A percentile compares a stretch with the other conserved stretches of the same genome.
Conservation (phyloP, 1,140 invertebrate genomes). For the Triops cancriformis region DNA sequence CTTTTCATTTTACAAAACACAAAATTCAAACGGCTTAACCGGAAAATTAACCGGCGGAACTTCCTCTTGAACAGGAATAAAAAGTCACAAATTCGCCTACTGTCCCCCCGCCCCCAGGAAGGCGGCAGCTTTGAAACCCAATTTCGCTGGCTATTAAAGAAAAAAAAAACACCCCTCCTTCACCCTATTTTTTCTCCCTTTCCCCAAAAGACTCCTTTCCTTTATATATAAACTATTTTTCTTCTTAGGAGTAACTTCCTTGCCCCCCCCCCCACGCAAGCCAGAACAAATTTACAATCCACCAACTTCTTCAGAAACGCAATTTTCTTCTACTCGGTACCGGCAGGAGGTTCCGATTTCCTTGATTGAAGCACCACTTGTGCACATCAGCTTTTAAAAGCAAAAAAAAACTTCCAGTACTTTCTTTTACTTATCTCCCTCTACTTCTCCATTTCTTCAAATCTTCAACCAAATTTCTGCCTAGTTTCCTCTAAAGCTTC, state of each 20-base stretch:
- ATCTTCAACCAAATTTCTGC: background rate
- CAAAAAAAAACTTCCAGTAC: background rate
- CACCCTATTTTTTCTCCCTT: background rate
- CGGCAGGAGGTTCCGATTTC: conserved; percentile 12
- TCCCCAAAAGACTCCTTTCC: background rate
- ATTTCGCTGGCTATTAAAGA: background rate
- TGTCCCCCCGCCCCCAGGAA: background rate
- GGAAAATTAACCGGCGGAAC: background rate
- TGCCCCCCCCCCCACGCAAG: background rate
- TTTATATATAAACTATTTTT: too few species aligned
- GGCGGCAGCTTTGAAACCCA: background rate
- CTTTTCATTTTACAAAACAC: background rate
- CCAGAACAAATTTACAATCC: conserved; percentile 7
- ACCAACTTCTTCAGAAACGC: conserved; percentile 2
- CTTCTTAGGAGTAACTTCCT: background rate
- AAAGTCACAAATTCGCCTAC: background rate
- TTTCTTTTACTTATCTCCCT: background rate
- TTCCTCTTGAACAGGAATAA: too few species aligned
- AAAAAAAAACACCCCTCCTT: background rate
- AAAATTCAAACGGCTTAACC: background rate
- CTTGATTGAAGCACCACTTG: conserved; percentile 13
- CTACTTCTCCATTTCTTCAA: background rate
- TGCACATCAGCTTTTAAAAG: background rate
- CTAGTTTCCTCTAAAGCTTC: background rate
- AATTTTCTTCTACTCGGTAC: background rate